Base-by-base conservation (phyloP, 2,797 vertebrate genomes). In the Pterois miles region DNA sequence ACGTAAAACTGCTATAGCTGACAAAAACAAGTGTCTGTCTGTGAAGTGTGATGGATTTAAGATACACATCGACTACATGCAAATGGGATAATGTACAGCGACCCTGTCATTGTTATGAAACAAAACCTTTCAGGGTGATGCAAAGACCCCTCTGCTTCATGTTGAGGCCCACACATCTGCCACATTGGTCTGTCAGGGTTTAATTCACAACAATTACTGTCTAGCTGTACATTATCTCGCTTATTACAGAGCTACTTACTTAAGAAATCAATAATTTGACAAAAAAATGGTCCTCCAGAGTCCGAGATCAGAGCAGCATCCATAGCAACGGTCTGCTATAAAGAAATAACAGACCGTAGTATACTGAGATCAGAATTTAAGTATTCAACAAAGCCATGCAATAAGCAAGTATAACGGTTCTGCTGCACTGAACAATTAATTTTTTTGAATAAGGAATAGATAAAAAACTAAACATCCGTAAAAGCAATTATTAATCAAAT, bases 1-100 rank as follows among this genome's bases (percentile, higher is more conserved):
- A n/a, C n/a, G n/a, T n/a, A n/a, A n/a, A 59, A 83, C 52, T 60
- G 64, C 29, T 58, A 2, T 8, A 36, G 57, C 33, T 74, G 36
- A 58, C 38, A 34, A 58, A 65, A 67, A 46, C 36, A 16, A 6
- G 62, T 76, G 68, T 50, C 36, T 36, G 10, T 5, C n/a, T 33
- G 20, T 14, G 40, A 58, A 50, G 2, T 40, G 33, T 20, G 13
- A 25, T 58, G 13, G 23, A 50, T 57, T 46, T 54, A 34, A 69
- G n/a, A 50, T 38, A 12, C n/a, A 46, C 3, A 25, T 27, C 40
- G 33, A 18, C 3, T 34, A 38, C n/a, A 60, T 78, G 18, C 20
- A 46, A 9, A 46, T 8, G 18, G 18, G 43, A 46, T 46, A 46
- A 46, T 46, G 43, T 46, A 46, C 43, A 46, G 43, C 43, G 20